A percentile compares a stretch with the other conserved stretches of the same genome.
Conservation (phyloP, 2,888 invertebrate genomes). For the Coelopa pilipes region DNA sequence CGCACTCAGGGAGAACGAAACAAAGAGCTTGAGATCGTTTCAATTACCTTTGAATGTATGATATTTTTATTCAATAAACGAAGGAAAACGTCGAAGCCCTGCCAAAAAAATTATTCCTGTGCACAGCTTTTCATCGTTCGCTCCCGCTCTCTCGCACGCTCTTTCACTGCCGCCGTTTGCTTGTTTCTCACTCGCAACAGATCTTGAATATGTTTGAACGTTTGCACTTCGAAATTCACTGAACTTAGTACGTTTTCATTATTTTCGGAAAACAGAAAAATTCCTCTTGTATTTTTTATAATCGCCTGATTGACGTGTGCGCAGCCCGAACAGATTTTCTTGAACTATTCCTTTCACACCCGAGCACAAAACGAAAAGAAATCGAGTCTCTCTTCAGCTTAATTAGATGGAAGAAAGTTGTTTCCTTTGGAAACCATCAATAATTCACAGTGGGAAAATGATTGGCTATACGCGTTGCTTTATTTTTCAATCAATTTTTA, state of each 20-base stretch:
- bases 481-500: not conserved
- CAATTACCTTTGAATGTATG: no score
- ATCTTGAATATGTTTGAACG: no score
- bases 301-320: slow-evolving; percentile 27
- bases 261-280: not conserved
- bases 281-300: slow-evolving; percentile 9
- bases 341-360: not conserved
- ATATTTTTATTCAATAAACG: no score
- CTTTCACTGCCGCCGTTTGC: no score
- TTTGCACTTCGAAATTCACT: slow-evolving; percentile 4
- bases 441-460: not conserved
- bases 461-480: not conserved
- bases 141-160: no score
- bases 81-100: no score
- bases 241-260: not conserved
- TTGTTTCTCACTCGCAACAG: no score
- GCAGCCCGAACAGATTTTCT: slow-evolving; percentile 17
- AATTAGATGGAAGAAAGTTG: not conserved
- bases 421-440: not conserved
- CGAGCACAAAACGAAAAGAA: not conserved
- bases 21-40: no score
- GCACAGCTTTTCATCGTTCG: no score
- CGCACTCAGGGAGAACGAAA: no score
- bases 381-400: not conserved
- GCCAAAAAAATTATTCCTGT: no score